These are phyloP conservation scores for Suricata suricatta DNA, from an alignment of 2,113 vertebrate species.

Conservation along the genomic window DNA sequence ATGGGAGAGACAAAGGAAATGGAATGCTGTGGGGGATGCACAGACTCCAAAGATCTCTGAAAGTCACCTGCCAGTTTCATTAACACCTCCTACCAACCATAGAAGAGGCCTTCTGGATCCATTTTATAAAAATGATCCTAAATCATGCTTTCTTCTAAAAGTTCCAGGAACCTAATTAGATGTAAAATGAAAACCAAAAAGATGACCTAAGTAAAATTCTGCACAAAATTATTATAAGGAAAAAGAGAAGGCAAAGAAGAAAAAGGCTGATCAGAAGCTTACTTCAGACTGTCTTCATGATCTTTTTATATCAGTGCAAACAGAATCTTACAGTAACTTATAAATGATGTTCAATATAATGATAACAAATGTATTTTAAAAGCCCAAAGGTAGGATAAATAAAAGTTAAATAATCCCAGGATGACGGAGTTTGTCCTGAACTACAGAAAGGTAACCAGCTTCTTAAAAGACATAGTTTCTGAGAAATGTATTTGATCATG, in stretches of 20 bases:
- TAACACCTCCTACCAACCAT: neutral
- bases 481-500: neutral
- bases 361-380: neutral
- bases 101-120: neutral
- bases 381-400: neutral
- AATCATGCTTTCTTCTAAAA: neutral
- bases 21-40: neutral
- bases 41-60: neutral
- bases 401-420: neutral
- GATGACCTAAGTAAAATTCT: neutral
- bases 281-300: neutral
- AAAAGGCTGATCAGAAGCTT: neutral
- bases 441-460: neutral
- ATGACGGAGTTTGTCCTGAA: neutral
- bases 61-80: neutral
- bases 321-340: neutral
- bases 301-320: neutral
- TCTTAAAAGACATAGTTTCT: neutral
- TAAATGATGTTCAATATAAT: neutral
- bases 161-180: neutral
- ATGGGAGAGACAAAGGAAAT: neutral
- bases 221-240: neutral
- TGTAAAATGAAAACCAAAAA: neutral
- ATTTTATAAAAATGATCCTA: neutral
- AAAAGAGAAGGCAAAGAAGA: neutral